These are phyloP conservation scores for Odontamblyopus lacepedii DNA, from an alignment of 2,797 vertebrate species.

Conservation along the genomic window DNA sequence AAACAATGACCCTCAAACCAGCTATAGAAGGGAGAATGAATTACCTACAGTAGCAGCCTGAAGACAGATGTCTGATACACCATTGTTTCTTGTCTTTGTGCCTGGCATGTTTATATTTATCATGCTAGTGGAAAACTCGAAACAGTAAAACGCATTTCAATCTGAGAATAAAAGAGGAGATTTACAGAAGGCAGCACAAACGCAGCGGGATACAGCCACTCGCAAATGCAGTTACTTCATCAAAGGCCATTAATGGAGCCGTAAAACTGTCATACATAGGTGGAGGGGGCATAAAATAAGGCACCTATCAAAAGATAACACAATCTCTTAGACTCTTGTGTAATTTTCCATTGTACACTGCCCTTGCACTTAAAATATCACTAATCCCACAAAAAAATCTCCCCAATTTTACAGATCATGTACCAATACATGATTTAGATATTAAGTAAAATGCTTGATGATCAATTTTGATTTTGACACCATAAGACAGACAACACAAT, in stretches of 20 bases:
- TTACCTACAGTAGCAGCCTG: conserved; percentile 18
- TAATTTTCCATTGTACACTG: conserved; percentile 18
- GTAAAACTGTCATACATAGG: conserved; percentile 56
- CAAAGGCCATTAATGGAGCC: conserved; percentile 59
- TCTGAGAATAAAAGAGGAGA: conserved; percentile 6
- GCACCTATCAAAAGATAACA: conserved; percentile 39
- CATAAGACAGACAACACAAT: too few species aligned
- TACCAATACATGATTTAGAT: conserved; percentile 17
- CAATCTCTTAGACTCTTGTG: conserved; percentile 1
- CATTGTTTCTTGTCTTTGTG: conserved; percentile 9
- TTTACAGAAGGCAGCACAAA: conserved; percentile 31
- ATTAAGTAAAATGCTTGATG: too few species aligned
- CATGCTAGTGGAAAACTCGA: conserved; percentile 1
- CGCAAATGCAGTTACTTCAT: conserved; percentile 48
- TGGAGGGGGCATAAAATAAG: conserved; percentile 52
- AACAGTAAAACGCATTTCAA: conserved; percentile 9
- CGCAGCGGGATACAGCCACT: conserved; percentile 36
- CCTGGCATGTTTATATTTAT: conserved; percentile 12
- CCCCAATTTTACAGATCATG: conserved; percentile 20
- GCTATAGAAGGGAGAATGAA: conserved; percentile 34
- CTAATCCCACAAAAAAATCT: conserved; percentile 16
- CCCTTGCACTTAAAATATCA: conserved; percentile 17
- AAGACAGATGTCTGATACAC: conserved; percentile 34
- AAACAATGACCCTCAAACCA: conserved; percentile 58
- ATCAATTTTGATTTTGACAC: too few species aligned